Conservation (phyloP, 2,888 invertebrate species). For the Acronicta psi region DNA sequence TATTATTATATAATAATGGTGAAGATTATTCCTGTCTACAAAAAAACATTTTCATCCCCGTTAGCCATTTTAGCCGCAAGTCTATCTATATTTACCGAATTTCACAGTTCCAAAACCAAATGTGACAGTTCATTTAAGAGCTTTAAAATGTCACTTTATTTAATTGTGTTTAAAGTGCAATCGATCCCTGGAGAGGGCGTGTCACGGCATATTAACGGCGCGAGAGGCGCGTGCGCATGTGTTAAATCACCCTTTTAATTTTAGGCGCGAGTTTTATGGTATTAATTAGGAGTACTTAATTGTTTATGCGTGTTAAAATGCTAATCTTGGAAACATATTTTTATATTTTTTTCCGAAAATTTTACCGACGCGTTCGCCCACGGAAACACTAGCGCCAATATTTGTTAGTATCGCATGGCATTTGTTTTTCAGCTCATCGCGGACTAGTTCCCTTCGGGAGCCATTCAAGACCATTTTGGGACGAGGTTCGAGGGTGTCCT, state of each 20-base stretch:
- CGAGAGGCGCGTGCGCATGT: conserved; percentile 24
- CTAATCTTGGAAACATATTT: background rate
- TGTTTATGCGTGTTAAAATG: conserved; percentile 12
- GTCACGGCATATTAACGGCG: conserved; percentile 37
- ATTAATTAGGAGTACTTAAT: conserved; percentile 28
- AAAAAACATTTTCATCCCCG: too few species aligned
- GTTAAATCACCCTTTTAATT: conserved; percentile 46
- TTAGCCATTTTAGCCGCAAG: too few species aligned
- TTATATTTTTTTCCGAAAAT: too few species aligned
- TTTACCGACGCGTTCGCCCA: too few species aligned
- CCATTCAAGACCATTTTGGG: too few species aligned
- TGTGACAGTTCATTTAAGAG: conserved; percentile 47
- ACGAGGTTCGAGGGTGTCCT: too few species aligned
- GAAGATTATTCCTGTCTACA: too few species aligned
- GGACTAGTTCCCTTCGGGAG: too few species aligned
- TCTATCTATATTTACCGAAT: conserved; percentile 26
- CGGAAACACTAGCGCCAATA: too few species aligned
- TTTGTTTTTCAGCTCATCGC: too few species aligned
- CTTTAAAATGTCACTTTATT: conserved; percentile 42
- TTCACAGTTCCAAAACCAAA: conserved; percentile 20
- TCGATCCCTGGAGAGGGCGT: conserved; percentile 41
- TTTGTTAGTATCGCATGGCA: too few species aligned
- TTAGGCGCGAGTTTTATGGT: conserved; percentile 32
- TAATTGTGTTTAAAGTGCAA: conserved; percentile 54
- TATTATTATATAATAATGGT: too few species aligned